phyloP scores from a whole-genome alignment of 2,888 invertebrate species.

The Dromius quadrimaculatus region DNA sequence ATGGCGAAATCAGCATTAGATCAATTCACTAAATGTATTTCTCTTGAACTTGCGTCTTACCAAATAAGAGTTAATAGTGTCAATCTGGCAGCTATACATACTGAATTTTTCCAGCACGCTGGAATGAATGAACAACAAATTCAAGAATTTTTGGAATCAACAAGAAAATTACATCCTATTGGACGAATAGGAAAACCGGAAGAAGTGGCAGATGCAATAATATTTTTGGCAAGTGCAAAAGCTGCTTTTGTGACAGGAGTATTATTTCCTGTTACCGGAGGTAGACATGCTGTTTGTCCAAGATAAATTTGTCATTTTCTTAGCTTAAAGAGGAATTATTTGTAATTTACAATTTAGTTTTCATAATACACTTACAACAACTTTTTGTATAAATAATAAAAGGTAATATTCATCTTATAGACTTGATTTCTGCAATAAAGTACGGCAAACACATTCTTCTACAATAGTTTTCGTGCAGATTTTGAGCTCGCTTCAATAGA shows the following conservation, averaged over 20 bases:
- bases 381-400: no score
- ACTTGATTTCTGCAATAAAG: no score
- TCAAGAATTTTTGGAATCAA: conserved; percentile 73
- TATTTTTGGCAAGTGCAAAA: conserved; percentile 76
- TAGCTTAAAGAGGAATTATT: no score
- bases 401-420: no score
- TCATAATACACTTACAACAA: no score
- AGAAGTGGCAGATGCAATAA: conserved; percentile 77
- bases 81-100: conserved; percentile 81
- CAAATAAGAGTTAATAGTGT: conserved; percentile 78
- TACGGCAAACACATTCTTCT: no score
- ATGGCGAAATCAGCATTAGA: conserved; percentile 81
- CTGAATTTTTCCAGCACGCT: conserved; percentile 74
- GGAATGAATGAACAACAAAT: conserved; percentile 75
- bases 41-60: conserved; percentile 74
- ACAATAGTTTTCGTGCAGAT: no score
- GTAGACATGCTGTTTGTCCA: conserved; percentile 6
- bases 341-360: no score
- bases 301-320: no score
- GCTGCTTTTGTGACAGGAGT: conserved; percentile 77
- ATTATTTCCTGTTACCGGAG: conserved; percentile 15
- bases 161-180: conserved; percentile 77
- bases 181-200: conserved; percentile 72
- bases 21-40: conserved; percentile 78
- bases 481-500: no score